Conservation (phyloP, 2,113 vertebrate genomes). For the Pontoporia blainvillei region DNA sequence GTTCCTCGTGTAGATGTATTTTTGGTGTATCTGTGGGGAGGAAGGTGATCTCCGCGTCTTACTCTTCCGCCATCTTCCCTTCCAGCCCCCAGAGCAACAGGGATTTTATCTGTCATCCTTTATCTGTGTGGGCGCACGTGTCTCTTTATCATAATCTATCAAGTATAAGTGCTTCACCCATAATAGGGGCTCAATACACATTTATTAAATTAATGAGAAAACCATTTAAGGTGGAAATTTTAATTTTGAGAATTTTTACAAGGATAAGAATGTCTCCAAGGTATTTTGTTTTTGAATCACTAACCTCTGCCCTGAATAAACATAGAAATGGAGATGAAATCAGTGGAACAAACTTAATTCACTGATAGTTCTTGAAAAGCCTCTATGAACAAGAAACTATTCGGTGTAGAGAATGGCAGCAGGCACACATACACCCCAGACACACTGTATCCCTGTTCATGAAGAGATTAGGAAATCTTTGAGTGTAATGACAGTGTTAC, state of each 20-base stretch:
- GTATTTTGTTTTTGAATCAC: background rate
- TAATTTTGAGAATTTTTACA: background rate
- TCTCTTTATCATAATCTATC: background rate
- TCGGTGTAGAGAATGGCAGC: background rate
- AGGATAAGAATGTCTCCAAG: background rate
- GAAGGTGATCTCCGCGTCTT: too few species aligned
- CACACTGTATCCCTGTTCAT: too few species aligned
- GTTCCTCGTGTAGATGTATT: too few species aligned
- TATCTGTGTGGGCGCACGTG: fast-evolving
- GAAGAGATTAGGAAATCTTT: background rate
- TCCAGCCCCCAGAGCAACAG: background rate
- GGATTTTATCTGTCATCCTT: too few species aligned
- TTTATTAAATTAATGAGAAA: background rate
- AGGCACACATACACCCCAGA: background rate
- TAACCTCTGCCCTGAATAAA: background rate
- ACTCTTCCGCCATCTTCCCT: too few species aligned
- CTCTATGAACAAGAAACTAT: background rate
- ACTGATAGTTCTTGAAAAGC: background rate
- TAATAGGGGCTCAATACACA: background rate
- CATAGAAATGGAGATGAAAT: background rate
- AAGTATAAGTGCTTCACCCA: background rate
- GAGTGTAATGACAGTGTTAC: background rate
- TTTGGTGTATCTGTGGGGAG: too few species aligned
- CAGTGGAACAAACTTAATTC: background rate
- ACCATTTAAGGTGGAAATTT: background rate